Evolutionary conservation across 1,140 invertebrate species (phyloP), one percentile per base, ranked within the genome.

Genomic region (Drosophila novamexicana): DNA sequence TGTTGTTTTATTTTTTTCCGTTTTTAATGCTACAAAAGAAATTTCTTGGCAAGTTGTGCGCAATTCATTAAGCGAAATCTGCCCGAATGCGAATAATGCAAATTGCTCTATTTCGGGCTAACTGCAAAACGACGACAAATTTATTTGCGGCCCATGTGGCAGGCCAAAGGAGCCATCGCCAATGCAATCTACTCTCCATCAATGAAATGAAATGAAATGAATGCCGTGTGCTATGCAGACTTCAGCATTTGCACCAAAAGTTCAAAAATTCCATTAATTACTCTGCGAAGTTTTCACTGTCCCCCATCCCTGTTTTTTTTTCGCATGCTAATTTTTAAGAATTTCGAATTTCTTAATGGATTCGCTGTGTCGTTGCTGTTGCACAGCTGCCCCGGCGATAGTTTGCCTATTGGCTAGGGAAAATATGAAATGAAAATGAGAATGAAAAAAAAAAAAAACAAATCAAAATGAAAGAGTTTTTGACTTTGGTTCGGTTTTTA

Each of bases 231-330:
- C 36, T 56, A 44, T 47, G 49, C 64, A 68, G 56, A 68, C 64
- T 54, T 66, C 32, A 32, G 62, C 59, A 78, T 71, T 77, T 75
- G 78, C 74, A 85, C 81, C 72, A 56, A 85, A 77, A 85, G 82
- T 85, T 84, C 74, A 83, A 80, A 84, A 83, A 83, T 83, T 83
- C 81, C 81, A 83, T 83, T 83, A 84, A 83, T 83, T 83, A 84
- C 79, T 69, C 56, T 66, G 59, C 65, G 47, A 58, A 59, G 79
- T 65, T 49, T 63, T 69, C 14, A 49, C 12, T 22, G 34, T 40
- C 49, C 53, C 16, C 12, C 42, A 34, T 75, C 36, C n/a, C 12
- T 39, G 7, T 45, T 9, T 32, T 36, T 36, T 14, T 49, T 57
- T 75, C 18, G 56, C 44, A 14, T 58, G 80, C 79, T 82, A 82